Conservation (phyloP, 2,888 invertebrate genomes). For the Cephalotes varians region DNA sequence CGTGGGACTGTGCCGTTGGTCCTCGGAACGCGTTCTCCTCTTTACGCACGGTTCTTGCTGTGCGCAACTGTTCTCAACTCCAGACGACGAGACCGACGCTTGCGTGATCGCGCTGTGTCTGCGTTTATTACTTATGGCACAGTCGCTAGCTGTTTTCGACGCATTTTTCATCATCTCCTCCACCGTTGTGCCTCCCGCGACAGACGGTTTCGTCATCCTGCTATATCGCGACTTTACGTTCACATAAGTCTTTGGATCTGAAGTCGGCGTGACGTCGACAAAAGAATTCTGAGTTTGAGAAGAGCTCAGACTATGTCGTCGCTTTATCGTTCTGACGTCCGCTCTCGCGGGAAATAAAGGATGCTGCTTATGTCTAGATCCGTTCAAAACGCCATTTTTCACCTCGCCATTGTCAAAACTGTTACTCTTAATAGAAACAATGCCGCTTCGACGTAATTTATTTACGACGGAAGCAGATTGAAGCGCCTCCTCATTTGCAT, state of each 20-base stretch:
- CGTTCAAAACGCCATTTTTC: constrained; percentile 44
- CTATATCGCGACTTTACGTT: constrained; percentile 65
- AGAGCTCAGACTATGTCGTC: constrained; percentile 58
- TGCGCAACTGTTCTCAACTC: constrained; percentile 56
- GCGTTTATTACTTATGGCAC: constrained; percentile 68
- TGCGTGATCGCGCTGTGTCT: constrained; percentile 79
- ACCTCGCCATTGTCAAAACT: constrained; percentile 50
- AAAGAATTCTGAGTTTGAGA: constrained; percentile 55
- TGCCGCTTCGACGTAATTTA: constrained; percentile 37
- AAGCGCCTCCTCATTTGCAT: constrained; percentile 64
- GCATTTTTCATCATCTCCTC: constrained; percentile 58
- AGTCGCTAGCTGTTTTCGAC: constrained; percentile 46
- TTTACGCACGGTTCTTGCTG: constrained; percentile 76
- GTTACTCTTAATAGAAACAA: constrained; percentile 17
- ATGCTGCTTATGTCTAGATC: constrained; percentile 56
- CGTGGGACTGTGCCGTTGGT: constrained; percentile 76
- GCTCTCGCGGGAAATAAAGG: constrained; percentile 56
- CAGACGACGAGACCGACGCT: constrained; percentile 31
- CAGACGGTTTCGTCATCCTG: constrained; percentile 58
- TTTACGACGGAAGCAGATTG: constrained; percentile 49
- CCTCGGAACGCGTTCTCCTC: constrained; percentile 82
- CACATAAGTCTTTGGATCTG: constrained; percentile 63
- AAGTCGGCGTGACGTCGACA: neutral
- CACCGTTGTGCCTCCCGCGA: constrained; percentile 9
- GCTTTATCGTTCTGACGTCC: constrained; percentile 46